Evolutionary conservation across 2,797 vertebrate species (phyloP).

Genomic region (Tauraco hartlaubi): DNA sequence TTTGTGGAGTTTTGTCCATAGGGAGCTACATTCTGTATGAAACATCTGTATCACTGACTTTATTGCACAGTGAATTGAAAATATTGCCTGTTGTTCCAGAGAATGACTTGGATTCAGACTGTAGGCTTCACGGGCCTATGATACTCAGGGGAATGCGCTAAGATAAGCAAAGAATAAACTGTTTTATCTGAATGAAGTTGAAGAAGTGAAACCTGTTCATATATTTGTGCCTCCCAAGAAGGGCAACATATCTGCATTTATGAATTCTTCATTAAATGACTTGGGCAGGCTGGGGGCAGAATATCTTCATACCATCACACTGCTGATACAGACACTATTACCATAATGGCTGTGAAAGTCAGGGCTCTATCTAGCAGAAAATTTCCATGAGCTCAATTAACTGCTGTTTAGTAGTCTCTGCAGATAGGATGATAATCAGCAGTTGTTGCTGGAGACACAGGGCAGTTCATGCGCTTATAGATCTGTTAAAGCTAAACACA

Average conservation of each 20-base stretch:
- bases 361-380: background rate
- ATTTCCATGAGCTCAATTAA: background rate
- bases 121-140: background rate
- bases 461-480: background rate
- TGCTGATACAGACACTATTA: background rate
- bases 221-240: background rate
- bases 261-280: background rate
- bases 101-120: background rate
- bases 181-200: background rate
- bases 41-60: background rate
- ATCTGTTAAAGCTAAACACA: background rate
- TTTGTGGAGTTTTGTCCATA: background rate
- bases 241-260: background rate
- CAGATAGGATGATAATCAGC: background rate
- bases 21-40: background rate
- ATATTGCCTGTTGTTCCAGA: background rate
- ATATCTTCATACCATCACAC: background rate
- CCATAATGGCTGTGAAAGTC: background rate
- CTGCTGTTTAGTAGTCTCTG: background rate
- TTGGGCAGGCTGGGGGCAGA: background rate
- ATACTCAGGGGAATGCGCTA: background rate
- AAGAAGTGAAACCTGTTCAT: background rate
- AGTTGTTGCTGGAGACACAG: background rate
- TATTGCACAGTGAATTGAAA: conserved; percentile 24
- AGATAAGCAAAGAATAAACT: background rate